Evolutionary conservation across 2,113 vertebrate species (phyloP).

Genomic region (Callocephalon fimbriatum): DNA sequence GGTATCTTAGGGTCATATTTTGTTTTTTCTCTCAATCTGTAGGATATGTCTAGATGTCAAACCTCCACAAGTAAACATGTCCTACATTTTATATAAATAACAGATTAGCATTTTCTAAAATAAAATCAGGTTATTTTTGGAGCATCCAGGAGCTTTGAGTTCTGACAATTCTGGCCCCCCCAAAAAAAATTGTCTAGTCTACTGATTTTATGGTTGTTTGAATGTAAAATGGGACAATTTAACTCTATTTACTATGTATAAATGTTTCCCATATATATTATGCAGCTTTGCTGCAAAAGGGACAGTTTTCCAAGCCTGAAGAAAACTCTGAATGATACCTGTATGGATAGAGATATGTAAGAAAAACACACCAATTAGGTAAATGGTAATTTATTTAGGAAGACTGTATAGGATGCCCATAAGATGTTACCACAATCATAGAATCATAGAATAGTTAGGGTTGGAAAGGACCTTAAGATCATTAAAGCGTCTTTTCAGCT

Average conservation of each 20-base stretch:
- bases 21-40: neutral
- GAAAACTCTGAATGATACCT: neutral
- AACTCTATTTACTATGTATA: neutral
- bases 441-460: neutral
- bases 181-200: neutral
- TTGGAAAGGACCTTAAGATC: neutral
- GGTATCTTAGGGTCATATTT: neutral
- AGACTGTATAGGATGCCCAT: neutral
- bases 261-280: neutral
- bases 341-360: neutral
- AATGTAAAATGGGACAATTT: neutral
- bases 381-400: neutral
- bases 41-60: neutral
- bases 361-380: neutral
- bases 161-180: neutral
- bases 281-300: neutral
- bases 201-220: neutral
- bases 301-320: neutral
- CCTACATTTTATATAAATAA: slow-evolving; percentile 51
- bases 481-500: neutral
- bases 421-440: neutral
- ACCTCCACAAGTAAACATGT: neutral
- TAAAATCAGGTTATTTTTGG: neutral
- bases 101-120: slow-evolving; percentile 39
- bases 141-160: neutral